Percentiles rank a stretch among this genome's conserved stretches.
Conservation (phyloP, 1,140 invertebrate genomes). For the Pachypeltis micranthus region DNA sequence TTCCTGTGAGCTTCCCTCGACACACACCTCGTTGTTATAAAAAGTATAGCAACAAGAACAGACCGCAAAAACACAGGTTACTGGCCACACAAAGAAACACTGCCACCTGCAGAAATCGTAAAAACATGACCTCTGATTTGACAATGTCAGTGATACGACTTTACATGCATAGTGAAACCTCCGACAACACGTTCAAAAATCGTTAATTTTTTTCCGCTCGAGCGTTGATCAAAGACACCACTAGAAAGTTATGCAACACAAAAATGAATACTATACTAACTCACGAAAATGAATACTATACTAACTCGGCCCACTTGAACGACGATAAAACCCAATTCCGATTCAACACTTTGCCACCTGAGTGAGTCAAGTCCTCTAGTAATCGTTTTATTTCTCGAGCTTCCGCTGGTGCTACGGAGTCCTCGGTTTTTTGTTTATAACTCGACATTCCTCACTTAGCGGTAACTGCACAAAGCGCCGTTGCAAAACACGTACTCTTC, state of each 20-base stretch:
- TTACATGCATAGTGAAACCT: neutral
- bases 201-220: neutral
- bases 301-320: neutral
- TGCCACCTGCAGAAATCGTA: neutral
- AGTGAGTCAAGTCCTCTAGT: constrained; percentile 10
- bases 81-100: too few relatives aligned
- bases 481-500: too few relatives aligned
- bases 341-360: constrained; percentile 1
- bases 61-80: too few relatives aligned
- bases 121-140: neutral
- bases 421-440: too few relatives aligned
- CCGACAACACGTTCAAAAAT: neutral
- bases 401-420: neutral
- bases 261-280: neutral
- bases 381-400: constrained; percentile 3
- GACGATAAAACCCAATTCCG: neutral
- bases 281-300: neutral
- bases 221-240: neutral
- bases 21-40: too few relatives aligned
- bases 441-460: too few relatives aligned
- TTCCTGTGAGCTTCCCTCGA: too few relatives aligned
- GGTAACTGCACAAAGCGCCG: too few relatives aligned
- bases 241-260: neutral
- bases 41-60: too few relatives aligned
- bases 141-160: neutral